Evolutionary conservation across 1,140 invertebrate species (phyloP).

Genomic region (Acromyrmex heyeri): DNA sequence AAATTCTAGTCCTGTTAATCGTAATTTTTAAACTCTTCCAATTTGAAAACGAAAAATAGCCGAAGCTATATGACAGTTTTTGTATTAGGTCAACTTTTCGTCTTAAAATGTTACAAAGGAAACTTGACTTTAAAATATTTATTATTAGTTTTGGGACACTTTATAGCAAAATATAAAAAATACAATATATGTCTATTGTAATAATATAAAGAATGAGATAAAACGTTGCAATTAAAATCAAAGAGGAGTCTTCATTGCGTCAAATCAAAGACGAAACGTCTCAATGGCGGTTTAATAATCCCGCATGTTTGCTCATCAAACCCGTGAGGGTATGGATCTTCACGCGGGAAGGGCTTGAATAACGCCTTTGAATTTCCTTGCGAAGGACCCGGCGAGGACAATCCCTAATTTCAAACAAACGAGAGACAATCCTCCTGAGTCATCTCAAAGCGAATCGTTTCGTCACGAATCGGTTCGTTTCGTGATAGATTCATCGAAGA

Average conservation of each 20-base stretch:
- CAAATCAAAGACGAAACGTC: conserved; percentile 79
- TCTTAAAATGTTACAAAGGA: too few relatives aligned
- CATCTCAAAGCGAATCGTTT: background rate
- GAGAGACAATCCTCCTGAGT: conserved; percentile 45
- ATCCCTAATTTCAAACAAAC: conserved; percentile 77
- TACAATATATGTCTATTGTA: conserved; percentile 15
- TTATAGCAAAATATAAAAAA: too few relatives aligned
- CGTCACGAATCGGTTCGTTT: background rate
- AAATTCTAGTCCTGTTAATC: too few relatives aligned
- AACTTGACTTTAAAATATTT: background rate
- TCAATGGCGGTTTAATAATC: conserved; percentile 81
- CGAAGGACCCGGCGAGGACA: conserved; percentile 66
- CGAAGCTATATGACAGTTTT: too few relatives aligned
- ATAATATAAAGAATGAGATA: background rate
- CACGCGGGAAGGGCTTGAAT: conserved; percentile 67
- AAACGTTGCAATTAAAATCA: conserved; percentile 35
- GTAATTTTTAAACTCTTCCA: too few relatives aligned
- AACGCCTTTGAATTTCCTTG: conserved; percentile 80
- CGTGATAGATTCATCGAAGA: conserved; percentile 26
- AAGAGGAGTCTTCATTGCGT: conserved; percentile 79
- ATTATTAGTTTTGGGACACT: background rate
- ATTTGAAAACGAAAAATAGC: too few relatives aligned
- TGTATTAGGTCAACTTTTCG: too few relatives aligned
- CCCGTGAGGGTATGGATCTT: conserved; percentile 66
- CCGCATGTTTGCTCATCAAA: conserved; percentile 80